Evolutionary conservation across 2,888 invertebrate species (phyloP), one percentile per base, ranked within the genome.

Genomic region (Apodemia zela): DNA sequence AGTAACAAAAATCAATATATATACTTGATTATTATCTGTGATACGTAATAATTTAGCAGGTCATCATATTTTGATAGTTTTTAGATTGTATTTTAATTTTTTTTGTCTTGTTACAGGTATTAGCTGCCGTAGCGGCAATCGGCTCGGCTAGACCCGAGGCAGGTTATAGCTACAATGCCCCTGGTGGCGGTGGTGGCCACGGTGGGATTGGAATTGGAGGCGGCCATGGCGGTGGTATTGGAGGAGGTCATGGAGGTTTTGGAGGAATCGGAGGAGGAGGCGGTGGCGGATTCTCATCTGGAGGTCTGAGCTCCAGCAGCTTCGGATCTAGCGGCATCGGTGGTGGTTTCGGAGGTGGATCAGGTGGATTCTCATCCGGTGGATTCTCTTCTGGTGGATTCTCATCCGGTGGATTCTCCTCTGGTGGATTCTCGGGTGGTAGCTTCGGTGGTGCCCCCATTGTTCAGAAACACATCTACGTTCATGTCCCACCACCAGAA

Each of bases 401-500:
- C 77, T 82, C 60, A 80, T 67, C 67, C 61, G 77, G 78, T 62
- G 79, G 80, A n/a, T 77, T 72, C 68, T 68, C 67, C 47, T 65
- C 81, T 73, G 84, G 83, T 70, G 84, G 82, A 65, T 80, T 81
- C 60, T 85, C 83, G 29, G 80, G 80, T 73, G 84, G 83, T 67
- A 84, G 89, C 67, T 87, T 86, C 77, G 87, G 88, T 61, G 89
- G 91, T 67, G 85, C 81, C 62, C 80, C 95, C 74, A 93, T 95
- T 63, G 94, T 96, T 75, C 95, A 95, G 84, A 96, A 95, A 78
- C 96, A 95, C 93, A 95, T 95, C 91, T 96, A 96, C 94, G 96
- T 96, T 62, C 96, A 96, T 81, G 96, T 96, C 59, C 96, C 96
- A 62, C 96, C 96, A 82, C 95, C 95, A 93, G 96, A 96, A 86